These are phyloP conservation scores for Cydia amplana DNA, from an alignment of 1,140 invertebrate species.

Conservation along the genomic window DNA sequence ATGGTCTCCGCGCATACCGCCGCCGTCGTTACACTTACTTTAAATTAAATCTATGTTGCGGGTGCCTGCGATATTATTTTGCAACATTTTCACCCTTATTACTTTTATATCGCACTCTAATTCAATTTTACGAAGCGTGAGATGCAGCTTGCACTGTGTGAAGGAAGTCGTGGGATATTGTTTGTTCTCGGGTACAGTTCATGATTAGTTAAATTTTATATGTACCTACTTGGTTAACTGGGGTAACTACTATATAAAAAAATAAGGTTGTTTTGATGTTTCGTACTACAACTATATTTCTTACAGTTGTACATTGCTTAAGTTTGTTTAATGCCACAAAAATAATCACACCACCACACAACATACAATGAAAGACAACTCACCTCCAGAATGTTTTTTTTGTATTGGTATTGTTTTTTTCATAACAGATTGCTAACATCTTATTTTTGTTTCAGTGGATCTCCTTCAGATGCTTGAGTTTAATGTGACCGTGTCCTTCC, in stretches of 20 bases:
- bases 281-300: too few species aligned
- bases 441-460: conserved; percentile 89
- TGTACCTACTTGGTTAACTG: too few species aligned
- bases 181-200: neutral
- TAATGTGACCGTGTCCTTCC: conserved; percentile 95
- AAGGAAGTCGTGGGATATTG: neutral
- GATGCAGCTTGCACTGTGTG: conserved; percentile 7
- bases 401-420: neutral
- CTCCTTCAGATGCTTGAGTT: conserved; percentile 98
- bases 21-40: conserved; percentile 39
- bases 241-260: too few species aligned
- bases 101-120: conserved; percentile 20
- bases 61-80: conserved; percentile 14
- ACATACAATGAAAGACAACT: too few species aligned
- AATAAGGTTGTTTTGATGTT: too few species aligned
- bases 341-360: too few species aligned
- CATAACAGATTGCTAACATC: conserved; percentile 34
- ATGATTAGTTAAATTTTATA: too few species aligned
- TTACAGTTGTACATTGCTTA: too few species aligned
- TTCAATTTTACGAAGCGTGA: conserved; percentile 16
- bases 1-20: conserved; percentile 41
- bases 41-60: conserved; percentile 41
- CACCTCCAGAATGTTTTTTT: neutral
- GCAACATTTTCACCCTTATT: conserved; percentile 19
- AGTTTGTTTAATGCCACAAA: too few species aligned